phyloP scores from a whole-genome alignment of 2,888 invertebrate species.

The Drosophila algonquin region DNA sequence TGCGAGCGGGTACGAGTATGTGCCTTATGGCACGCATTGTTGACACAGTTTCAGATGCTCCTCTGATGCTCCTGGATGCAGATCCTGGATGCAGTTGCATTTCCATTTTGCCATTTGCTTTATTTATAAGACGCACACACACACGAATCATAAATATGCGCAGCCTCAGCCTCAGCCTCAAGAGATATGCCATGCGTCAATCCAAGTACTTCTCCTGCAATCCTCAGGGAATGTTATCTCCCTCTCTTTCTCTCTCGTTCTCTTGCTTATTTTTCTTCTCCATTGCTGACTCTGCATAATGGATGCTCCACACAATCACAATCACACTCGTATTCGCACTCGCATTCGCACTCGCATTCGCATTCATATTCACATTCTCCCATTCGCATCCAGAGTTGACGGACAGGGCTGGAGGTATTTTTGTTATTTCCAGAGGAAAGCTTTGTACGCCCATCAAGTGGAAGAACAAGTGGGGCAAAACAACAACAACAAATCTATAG shows the following conservation, averaged over 20 bases:
- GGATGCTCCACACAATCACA: conserved; percentile 13
- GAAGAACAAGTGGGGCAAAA: conserved; percentile 27
- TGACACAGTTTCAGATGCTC: conserved; percentile 59
- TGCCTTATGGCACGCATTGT: conserved; percentile 66
- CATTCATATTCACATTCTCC: background rate
- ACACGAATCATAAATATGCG: conserved; percentile 68
- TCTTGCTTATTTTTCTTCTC: conserved; percentile 20
- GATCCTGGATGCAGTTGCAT: conserved; percentile 17
- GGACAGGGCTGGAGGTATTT: conserved; percentile 29
- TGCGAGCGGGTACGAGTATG: background rate
- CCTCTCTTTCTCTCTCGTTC: background rate
- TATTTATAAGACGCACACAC: conserved; percentile 64
- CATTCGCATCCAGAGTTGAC: conserved; percentile 6
- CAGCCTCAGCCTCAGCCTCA: conserved; percentile 20
- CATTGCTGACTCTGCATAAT: conserved; percentile 67
- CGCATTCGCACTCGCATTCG: background rate
- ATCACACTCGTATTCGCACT: background rate
- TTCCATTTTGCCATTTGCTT: conserved; percentile 50
- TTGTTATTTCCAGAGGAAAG: conserved; percentile 35
- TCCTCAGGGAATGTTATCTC: conserved; percentile 34
- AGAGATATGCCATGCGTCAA: conserved; percentile 35
- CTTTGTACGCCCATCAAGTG: conserved; percentile 31
- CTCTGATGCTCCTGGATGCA: background rate
- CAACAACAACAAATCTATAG: conserved; percentile 16
- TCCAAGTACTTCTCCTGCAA: conserved; percentile 29